These are phyloP conservation scores for Chaetura pelagica DNA, from an alignment of 2,113 vertebrate species.

Conservation along the genomic window DNA sequence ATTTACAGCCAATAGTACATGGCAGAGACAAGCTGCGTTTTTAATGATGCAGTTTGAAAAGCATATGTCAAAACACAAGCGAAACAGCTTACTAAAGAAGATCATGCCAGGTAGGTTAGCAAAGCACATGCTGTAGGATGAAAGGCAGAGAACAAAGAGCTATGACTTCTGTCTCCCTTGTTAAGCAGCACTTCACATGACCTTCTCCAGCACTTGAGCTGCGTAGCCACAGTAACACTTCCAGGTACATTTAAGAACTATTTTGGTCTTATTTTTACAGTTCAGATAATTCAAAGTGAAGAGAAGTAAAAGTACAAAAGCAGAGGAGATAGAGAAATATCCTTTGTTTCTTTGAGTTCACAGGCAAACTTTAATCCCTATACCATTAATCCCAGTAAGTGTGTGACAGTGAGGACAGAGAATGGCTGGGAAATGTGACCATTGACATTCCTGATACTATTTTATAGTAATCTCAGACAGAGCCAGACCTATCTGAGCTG, in stretches of 20 bases:
- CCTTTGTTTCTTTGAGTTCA: neutral
- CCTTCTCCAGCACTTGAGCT: neutral
- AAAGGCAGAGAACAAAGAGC: neutral
- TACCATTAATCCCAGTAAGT: neutral
- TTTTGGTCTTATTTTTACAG: neutral
- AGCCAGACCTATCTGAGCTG: neutral
- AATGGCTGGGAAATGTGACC: neutral
- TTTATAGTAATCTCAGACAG: neutral
- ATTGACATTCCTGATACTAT: neutral
- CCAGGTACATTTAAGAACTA: neutral
- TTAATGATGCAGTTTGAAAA: conserved; percentile 39
- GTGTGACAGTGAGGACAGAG: neutral
- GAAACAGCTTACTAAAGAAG: neutral
- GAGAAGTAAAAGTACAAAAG: neutral
- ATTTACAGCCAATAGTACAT: neutral
- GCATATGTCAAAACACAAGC: conserved; percentile 39
- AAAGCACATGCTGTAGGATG: neutral
- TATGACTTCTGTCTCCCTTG: neutral
- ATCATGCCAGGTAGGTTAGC: neutral
- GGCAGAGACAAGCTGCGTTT: conserved; percentile 26
- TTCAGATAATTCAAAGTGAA: neutral
- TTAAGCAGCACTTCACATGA: neutral
- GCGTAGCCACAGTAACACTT: neutral
- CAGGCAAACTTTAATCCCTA: neutral
- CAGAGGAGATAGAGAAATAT: neutral